Conservation (phyloP, 2,113 vertebrate species). For the Nipponia nippon region DNA sequence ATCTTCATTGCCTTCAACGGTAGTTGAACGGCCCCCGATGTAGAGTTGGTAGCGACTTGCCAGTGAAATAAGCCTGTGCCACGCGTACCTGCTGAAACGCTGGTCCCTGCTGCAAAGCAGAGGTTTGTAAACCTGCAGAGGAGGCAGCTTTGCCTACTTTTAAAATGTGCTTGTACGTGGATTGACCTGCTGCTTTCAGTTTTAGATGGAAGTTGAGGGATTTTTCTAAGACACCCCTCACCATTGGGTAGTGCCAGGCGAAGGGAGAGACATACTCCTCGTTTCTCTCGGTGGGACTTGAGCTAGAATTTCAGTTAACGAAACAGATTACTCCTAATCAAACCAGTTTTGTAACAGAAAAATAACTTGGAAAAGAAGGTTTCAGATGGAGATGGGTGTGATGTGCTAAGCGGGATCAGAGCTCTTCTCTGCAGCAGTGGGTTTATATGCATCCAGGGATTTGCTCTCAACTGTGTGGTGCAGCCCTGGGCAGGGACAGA, state of each 20-base stretch:
- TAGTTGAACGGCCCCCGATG: background rate
- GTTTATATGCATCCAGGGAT: background rate
- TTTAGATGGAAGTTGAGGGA: background rate
- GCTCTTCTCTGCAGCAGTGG: background rate
- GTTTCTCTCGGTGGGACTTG: rapidly evolving
- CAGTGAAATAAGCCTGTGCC: background rate
- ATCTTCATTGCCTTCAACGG: background rate
- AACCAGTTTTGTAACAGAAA: background rate
- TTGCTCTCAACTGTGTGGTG: background rate
- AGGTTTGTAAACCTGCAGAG: background rate
- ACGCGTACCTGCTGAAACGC: background rate
- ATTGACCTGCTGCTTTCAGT: background rate
- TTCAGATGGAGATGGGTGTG: background rate
- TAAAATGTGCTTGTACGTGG: background rate
- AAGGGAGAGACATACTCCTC: background rate
- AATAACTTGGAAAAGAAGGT: background rate
- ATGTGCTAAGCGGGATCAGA: background rate
- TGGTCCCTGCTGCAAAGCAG: background rate
- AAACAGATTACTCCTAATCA: background rate
- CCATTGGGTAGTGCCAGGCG: background rate
- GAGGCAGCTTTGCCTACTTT: background rate
- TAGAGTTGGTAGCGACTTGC: background rate
- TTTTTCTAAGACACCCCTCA: background rate
- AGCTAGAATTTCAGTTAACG: background rate
- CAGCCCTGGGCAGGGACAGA: background rate